A percentile compares a stretch with the other conserved stretches of the same genome.
Conservation (phyloP, 2,113 vertebrate species). For the Columbina picui region DNA sequence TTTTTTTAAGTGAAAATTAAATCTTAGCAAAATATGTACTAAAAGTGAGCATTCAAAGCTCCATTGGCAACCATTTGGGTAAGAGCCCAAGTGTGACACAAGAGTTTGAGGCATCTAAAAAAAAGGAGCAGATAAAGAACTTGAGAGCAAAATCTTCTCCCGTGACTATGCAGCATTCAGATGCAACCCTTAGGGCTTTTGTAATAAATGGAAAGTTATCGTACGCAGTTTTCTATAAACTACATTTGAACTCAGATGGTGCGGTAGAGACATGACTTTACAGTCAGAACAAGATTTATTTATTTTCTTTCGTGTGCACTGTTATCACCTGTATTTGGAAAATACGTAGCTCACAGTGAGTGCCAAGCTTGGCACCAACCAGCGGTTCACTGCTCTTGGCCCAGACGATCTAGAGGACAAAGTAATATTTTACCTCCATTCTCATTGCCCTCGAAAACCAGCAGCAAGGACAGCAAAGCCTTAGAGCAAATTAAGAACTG, state of each 20-base stretch:
- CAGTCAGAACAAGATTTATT: not conserved
- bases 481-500: conserved; percentile 3
- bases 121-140: not conserved
- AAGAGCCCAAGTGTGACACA: not conserved
- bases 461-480: not conserved
- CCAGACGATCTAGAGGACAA: not conserved
- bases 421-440: not conserved
- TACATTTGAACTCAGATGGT: not conserved
- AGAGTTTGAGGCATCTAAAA: not conserved
- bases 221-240: not conserved
- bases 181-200: not conserved
- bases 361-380: not conserved
- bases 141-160: not conserved
- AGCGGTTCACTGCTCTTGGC: not conserved
- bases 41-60: not conserved
- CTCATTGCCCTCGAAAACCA: not conserved
- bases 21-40: not conserved
- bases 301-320: not conserved
- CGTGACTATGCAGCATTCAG: not conserved
- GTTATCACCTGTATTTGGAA: not conserved
- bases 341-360: not conserved
- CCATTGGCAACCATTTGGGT: not conserved
- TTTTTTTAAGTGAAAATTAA: not conserved
- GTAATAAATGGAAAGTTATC: not conserved
- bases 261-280: not conserved